Evolutionary conservation across 2,888 invertebrate species (phyloP).

Genomic region (Athripsodes cinereus): DNA sequence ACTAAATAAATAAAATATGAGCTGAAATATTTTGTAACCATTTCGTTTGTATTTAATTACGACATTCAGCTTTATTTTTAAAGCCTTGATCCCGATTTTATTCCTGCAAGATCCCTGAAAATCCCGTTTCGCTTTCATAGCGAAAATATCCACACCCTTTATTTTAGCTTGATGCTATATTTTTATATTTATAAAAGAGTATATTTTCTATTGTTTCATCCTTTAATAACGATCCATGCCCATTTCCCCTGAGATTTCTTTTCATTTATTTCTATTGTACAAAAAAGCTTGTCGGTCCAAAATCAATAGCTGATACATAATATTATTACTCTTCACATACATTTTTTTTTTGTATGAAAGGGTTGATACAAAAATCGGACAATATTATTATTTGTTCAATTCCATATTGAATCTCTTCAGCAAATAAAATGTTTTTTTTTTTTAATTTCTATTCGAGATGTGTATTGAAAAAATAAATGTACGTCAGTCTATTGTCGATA

Average conservation of each 20-base stretch:
- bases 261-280: slow-evolving; percentile 2
- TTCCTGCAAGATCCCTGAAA: not conserved
- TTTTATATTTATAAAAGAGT: not conserved
- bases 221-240: not conserved
- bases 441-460: too few species aligned
- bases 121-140: not conserved
- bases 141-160: slow-evolving; percentile 1
- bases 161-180: not conserved
- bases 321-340: too few species aligned
- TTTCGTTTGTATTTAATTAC: not conserved
- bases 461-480: too few species aligned
- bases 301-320: not conserved
- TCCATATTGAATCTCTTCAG: too few species aligned
- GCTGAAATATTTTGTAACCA: not conserved
- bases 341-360: too few species aligned
- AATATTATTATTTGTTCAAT: too few species aligned
- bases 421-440: too few species aligned
- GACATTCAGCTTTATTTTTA: not conserved
- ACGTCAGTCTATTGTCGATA: too few species aligned
- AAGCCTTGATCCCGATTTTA: not conserved
- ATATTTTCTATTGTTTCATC: slow-evolving; percentile 1
- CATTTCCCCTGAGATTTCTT: not conserved
- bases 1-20: too few species aligned
- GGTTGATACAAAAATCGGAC: too few species aligned
- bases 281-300: not conserved